Percentiles rank a stretch among this genome's conserved stretches.
These are phyloP conservation scores for Helicoverpa assulta DNA, from an alignment of 2,888 invertebrate species.

Conservation along the genomic window DNA sequence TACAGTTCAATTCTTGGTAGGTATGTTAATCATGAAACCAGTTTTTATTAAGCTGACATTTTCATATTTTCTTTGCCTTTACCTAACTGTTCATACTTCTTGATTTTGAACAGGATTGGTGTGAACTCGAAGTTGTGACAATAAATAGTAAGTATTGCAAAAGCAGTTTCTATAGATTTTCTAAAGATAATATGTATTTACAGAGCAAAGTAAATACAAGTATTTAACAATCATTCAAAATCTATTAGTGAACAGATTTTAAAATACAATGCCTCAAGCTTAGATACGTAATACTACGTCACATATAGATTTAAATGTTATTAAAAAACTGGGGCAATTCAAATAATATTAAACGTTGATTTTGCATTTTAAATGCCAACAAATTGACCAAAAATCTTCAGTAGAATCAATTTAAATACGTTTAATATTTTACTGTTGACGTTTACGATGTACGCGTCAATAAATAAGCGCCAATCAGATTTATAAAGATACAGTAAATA, in stretches of 20 bases:
- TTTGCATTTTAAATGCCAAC: conserved; percentile 40
- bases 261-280: no score
- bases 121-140: no score
- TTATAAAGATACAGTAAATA: conserved; percentile 12
- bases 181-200: no score
- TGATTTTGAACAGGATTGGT: no score
- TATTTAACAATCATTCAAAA: no score
- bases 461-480: conserved; percentile 44
- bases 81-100: no score
- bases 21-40: not conserved
- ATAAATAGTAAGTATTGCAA: no score
- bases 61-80: no score
- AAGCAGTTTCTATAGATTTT: no score
- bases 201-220: no score
- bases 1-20: conserved; percentile 41
- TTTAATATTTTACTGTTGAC: conserved; percentile 50
- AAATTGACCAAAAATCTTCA: conserved; percentile 39
- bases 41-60: not conserved
- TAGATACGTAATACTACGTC: no score
- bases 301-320: not conserved
- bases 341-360: conserved; percentile 23
- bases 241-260: no score
- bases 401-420: conserved; percentile 42
- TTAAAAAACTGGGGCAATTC: conserved; percentile 20
- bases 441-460: conserved; percentile 47